Evolutionary conservation across 2,113 vertebrate genomes (phyloP).

Genomic region (Vulpes lagopus): DNA sequence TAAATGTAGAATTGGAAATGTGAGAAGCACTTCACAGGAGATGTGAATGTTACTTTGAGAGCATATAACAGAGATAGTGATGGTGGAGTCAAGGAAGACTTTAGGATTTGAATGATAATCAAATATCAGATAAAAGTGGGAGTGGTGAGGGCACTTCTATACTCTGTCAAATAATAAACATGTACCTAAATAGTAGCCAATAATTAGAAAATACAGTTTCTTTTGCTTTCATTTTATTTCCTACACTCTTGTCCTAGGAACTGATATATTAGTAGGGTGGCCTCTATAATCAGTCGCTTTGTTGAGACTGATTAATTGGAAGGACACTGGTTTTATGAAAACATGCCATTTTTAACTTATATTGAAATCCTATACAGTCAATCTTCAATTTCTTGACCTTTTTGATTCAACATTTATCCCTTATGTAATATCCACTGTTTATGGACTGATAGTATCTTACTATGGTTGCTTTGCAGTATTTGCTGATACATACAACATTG

Average conservation of each 20-base stretch:
- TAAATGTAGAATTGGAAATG: background rate
- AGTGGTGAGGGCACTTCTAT: background rate
- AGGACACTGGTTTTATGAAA: background rate
- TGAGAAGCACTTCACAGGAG: background rate
- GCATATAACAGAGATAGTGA: background rate
- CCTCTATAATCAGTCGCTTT: background rate
- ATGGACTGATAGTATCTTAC: background rate
- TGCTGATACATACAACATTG: background rate
- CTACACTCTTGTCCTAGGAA: background rate
- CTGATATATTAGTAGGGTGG: background rate
- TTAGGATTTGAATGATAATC: background rate
- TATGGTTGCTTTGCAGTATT: background rate
- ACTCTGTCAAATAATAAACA: background rate
- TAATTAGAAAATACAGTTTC: conserved; percentile 1
- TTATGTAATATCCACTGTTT: background rate
- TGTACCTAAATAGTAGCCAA: background rate
- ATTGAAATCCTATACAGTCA: background rate
- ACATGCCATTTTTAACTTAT: background rate
- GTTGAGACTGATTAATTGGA: background rate
- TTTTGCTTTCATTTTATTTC: background rate
- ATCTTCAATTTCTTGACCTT: background rate
- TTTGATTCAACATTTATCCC: conserved; percentile 10
- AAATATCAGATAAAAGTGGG: background rate
- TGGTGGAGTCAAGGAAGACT: background rate
- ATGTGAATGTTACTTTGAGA: background rate